Evolutionary conservation across 2,113 vertebrate species (phyloP).

Genomic region (Grantiella picta): DNA sequence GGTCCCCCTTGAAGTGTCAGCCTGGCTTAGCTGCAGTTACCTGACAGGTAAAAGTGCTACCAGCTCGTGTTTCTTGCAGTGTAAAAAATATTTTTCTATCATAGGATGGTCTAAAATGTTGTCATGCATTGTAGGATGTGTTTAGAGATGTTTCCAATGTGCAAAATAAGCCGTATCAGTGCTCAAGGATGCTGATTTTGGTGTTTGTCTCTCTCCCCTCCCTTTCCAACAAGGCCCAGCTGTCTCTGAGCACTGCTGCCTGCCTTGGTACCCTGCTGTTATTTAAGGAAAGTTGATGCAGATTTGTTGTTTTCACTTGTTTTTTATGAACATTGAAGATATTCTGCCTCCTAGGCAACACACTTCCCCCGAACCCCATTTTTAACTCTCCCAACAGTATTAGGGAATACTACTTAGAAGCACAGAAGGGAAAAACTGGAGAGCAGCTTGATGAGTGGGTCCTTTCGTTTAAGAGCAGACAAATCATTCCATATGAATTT

Average conservation of each 20-base stretch:
- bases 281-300: conserved; percentile 31
- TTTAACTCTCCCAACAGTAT: background rate
- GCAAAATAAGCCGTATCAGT: fast-evolving
- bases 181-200: background rate
- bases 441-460: background rate
- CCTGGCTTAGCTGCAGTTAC: background rate
- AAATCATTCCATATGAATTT: background rate
- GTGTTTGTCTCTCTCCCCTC: background rate
- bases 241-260: background rate
- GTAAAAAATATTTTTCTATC: background rate
- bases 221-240: background rate
- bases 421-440: background rate
- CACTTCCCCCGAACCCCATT: background rate
- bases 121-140: background rate
- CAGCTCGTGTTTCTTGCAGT: background rate
- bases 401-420: background rate
- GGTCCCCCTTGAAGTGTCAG: background rate
- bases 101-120: background rate
- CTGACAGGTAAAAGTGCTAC: background rate
- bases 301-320: conserved; percentile 1
- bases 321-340: background rate
- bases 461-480: background rate
- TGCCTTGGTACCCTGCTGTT: background rate
- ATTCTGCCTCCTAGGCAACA: conserved; percentile 39
- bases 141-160: background rate